These are phyloP conservation scores for Tragulus kanchil DNA, from an alignment of 2,113 vertebrate species.

Conservation along the genomic window DNA sequence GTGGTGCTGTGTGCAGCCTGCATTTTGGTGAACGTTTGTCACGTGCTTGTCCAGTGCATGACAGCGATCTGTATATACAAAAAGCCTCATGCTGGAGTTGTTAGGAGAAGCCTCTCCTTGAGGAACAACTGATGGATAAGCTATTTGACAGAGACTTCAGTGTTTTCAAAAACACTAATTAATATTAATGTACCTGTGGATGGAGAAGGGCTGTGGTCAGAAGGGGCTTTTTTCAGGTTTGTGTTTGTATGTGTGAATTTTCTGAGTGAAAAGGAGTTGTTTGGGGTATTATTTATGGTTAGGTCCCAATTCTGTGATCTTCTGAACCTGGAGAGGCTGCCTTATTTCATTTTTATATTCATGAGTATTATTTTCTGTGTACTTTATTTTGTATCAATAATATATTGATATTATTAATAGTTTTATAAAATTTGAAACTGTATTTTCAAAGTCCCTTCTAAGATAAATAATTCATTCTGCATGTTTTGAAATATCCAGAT, in stretches of 20 bases:
- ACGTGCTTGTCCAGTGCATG: neutral
- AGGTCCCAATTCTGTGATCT: neutral
- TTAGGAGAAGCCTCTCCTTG: neutral
- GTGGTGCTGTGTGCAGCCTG: neutral
- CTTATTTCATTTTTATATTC: constrained; percentile 24
- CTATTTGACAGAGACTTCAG: neutral
- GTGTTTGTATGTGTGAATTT: neutral
- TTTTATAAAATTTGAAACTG: constrained; percentile 32
- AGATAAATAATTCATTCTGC: neutral
- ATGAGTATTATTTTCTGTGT: neutral
- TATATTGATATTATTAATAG: neutral
- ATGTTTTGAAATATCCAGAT: neutral
- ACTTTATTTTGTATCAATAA: neutral
- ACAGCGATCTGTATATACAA: constrained; percentile 32
- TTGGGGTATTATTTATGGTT: neutral
- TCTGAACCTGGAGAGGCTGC: neutral
- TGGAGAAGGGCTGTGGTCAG: neutral
- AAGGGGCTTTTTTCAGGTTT: neutral
- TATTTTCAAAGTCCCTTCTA: neutral
- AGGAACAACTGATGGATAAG: neutral
- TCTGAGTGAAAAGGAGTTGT: neutral
- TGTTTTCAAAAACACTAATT: neutral
- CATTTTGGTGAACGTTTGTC: neutral
- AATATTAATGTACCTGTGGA: neutral
- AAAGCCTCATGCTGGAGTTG: neutral